These are phyloP conservation scores for Tenodera sinensis DNA, from an alignment of 2,888 invertebrate genomes.

Conservation along the genomic window DNA sequence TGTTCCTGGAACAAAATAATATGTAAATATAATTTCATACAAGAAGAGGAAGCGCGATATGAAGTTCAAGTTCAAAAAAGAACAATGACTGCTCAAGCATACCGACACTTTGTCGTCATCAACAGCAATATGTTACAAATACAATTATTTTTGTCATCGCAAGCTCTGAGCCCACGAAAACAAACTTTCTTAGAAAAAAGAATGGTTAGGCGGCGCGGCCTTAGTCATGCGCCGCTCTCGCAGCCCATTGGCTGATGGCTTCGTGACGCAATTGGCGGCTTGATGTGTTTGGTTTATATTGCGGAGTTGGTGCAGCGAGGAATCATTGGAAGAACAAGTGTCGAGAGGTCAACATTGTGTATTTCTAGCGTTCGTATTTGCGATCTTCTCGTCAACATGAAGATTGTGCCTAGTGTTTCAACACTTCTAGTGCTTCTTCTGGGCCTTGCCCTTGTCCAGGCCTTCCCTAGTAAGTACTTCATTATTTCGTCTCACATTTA, in stretches of 20 bases:
- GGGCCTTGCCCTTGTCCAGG: not conserved
- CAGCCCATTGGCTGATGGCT: not conserved
- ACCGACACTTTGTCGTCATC: too few relatives aligned
- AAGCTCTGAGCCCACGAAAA: not conserved
- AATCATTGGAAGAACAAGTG: not conserved
- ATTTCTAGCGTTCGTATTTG: not conserved
- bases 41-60: not conserved
- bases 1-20: not conserved
- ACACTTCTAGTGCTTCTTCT: not conserved
- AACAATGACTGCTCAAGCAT: too few relatives aligned
- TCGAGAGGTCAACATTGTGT: not conserved
- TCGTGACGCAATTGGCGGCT: not conserved
- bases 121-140: not conserved
- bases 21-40: not conserved
- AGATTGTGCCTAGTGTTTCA: not conserved
- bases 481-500: not conserved
- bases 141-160: not conserved
- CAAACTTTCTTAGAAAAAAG: not conserved
- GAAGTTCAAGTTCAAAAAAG: not conserved
- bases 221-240: not conserved
- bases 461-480: not conserved
- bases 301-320: not conserved
- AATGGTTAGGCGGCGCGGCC: not conserved
- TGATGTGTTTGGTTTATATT: not conserved
- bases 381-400: not conserved